Base-by-base conservation (phyloP, 2,888 invertebrate genomes). In the Hydriomena furcata region DNA sequence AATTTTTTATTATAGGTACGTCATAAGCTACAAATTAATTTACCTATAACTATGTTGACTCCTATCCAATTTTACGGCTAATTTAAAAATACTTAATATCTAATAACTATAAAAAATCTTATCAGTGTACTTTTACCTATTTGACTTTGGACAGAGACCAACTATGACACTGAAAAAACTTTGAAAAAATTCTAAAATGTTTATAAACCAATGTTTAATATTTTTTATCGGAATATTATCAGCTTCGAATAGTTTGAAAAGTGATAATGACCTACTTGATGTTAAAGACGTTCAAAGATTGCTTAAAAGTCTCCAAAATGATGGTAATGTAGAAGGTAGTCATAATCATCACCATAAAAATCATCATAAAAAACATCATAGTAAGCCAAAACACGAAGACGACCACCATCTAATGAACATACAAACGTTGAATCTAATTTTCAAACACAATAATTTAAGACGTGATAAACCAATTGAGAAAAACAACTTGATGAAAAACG, bases 371-470 rank as follows among this genome's bases (percentile, higher is more conserved):
- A 30, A 3, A 7, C 47, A 52, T 12, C 40, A 45, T 17, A 11
- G 12, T 8, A 32, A 34, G 24, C 17, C 34, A 17, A 38, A 7
- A 31, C 21, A 36, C 7, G 42, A 31, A 5, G 5, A 23, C 0
- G 30, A 35, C 5, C 43, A 32, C 17, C 46, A 52, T n/a, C 11
- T 11, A 6, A 41, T 52, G 23, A 56, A 60, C 37, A 31, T 58
- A 8, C 53, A 58, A 42, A 38, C 56, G 1, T 8, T 60, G 7
- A 60, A 62, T 44, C 12, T 50, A 1, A 7, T 52, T 27, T 56
- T 58, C 12, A 53, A 56, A 35, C 31, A 55, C 31, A 53, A 60
- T 11, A 52, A 53, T 5, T 43, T 51, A 10, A 32, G 40, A 34
- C 24, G 27, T 32, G 34, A 40, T 2, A 21, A 40, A 24, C 12